These are phyloP conservation scores for Chelidonichthys spinosus DNA, from an alignment of 2,797 vertebrate genomes.

Conservation along the genomic window DNA sequence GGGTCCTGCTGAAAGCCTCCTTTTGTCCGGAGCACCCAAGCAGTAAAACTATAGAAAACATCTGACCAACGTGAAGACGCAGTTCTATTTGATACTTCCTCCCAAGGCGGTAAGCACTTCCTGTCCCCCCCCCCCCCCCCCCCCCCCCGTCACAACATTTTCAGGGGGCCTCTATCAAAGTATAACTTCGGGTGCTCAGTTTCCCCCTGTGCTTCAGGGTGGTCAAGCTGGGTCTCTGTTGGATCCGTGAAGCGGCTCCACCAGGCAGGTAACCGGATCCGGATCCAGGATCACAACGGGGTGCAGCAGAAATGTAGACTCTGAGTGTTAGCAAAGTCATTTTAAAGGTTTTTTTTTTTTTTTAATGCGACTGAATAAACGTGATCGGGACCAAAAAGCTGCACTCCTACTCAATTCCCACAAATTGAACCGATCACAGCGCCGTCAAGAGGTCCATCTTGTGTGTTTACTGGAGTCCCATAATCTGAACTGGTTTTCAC, in stretches of 20 bases:
- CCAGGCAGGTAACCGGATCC: slow-evolving; percentile 73
- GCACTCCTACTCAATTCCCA: slow-evolving; percentile 37
- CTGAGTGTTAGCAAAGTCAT: slow-evolving; percentile 50
- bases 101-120: slow-evolving; percentile 78
- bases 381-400: slow-evolving; percentile 19
- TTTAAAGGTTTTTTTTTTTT: slow-evolving; percentile 39
- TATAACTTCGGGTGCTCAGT: slow-evolving; percentile 52
- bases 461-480: slow-evolving; percentile 63
- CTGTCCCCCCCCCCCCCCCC: slow-evolving; percentile 56
- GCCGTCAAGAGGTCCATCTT: slow-evolving; percentile 56
- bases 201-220: slow-evolving; percentile 75
- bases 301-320: slow-evolving; percentile 55
- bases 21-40: slow-evolving; percentile 62
- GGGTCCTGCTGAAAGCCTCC: slow-evolving; percentile 63
- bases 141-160: slow-evolving; percentile 77
- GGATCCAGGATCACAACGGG: slow-evolving; percentile 58
- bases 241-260: slow-evolving; percentile 66
- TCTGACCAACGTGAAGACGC: slow-evolving; percentile 69
- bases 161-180: slow-evolving; percentile 76
- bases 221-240: slow-evolving; percentile 72
- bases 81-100: slow-evolving; percentile 86
- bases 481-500: slow-evolving; percentile 47
- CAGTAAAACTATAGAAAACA: slow-evolving; percentile 53
- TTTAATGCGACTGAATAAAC: slow-evolving; percentile 25
- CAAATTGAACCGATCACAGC: slow-evolving; percentile 45